Evolutionary conservation across 2,113 vertebrate genomes (phyloP).

Genomic region (cattle (Bos taurus)): ARS-UCD2.0 NC_037330.1:8122501-8123000

Average conservation of each 20-base stretch:
- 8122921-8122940: background rate
- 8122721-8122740: background rate
- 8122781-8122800: background rate
- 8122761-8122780: background rate
- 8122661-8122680: background rate
- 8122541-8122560: background rate
- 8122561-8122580: background rate
- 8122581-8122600: background rate
- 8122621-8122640: background rate
- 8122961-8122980: background rate
- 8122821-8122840: background rate
- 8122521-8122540: background rate
- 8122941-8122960: background rate
- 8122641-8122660: background rate
- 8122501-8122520: background rate
- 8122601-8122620: background rate
- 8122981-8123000: background rate
- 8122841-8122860: background rate
- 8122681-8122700: background rate
- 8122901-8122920: background rate
- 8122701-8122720: background rate
- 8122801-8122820: background rate
- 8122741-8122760: background rate
- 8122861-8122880: background rate
- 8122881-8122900: background rate